These are phyloP conservation scores for Albula goreensis DNA, from an alignment of 2,113 vertebrate genomes.

Conservation along the genomic window DNA sequence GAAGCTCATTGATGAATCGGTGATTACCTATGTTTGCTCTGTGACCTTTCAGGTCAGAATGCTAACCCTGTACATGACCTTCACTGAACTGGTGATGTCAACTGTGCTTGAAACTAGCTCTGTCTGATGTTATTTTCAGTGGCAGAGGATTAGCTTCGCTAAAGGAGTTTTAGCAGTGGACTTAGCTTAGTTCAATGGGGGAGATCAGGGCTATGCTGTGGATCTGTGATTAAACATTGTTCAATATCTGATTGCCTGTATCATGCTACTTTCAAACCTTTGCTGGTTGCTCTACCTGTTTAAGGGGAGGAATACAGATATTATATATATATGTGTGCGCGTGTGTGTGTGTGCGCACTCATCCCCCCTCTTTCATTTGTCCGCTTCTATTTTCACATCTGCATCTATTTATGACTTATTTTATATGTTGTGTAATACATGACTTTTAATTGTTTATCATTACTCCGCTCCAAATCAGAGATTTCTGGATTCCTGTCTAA, in stretches of 20 bases:
- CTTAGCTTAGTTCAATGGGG: constrained; percentile 37
- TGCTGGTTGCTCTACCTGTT: not conserved
- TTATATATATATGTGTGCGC: not conserved
- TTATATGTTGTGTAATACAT: no score
- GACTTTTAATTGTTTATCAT: not conserved
- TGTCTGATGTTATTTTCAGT: constrained; percentile 58
- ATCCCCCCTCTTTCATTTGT: not conserved
- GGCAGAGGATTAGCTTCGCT: constrained; percentile 49
- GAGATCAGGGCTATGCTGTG: constrained; percentile 46
- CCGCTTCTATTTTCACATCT: not conserved
- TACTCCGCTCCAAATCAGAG: not conserved
- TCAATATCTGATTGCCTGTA: not conserved
- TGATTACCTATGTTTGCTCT: not conserved
- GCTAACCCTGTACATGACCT: not conserved
- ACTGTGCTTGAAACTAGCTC: not conserved
- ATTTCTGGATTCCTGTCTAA: not conserved
- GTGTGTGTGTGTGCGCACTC: not conserved
- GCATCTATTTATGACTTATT: not conserved
- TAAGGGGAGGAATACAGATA: not conserved
- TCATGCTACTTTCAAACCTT: not conserved
- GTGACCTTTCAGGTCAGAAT: not conserved
- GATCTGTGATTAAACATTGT: constrained; percentile 7
- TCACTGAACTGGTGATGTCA: not conserved
- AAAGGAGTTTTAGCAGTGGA: constrained; percentile 55
- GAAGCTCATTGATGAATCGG: no score